Evolutionary conservation across 2,797 vertebrate species (phyloP).

Genomic region (Clarias platycephalus): DNA sequence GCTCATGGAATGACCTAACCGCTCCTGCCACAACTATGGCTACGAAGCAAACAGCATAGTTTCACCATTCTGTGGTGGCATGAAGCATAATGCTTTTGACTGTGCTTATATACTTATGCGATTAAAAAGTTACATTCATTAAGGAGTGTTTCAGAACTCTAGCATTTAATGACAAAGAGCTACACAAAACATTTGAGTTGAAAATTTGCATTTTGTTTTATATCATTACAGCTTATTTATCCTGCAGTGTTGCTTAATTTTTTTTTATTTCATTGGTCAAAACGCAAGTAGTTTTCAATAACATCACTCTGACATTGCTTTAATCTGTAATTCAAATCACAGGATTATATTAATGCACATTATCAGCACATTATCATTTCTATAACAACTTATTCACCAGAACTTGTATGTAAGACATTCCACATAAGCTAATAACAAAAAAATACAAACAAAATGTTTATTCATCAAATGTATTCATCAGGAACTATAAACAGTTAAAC

Average conservation of each 20-base stretch:
- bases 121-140: neutral
- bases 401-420: neutral
- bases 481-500: neutral
- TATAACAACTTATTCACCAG: neutral
- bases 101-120: neutral
- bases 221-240: neutral
- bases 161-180: neutral
- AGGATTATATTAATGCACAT: neutral
- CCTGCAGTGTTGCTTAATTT: neutral
- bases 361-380: neutral
- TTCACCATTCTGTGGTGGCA: slow-evolving; percentile 55
- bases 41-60: slow-evolving; percentile 65
- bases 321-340: neutral
- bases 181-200: too few species aligned
- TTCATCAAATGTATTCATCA: neutral
- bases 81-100: slow-evolving; percentile 16
- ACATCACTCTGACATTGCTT: neutral
- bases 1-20: slow-evolving; percentile 75
- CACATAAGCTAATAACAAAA: neutral
- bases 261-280: neutral
- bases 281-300: neutral
- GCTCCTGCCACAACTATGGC: slow-evolving; percentile 63
- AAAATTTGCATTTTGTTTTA: neutral
- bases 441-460: neutral
- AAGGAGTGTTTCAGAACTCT: neutral